Percentiles rank a stretch among this genome's conserved stretches.
These are phyloP conservation scores for Ganaspis sp. DNA, from an alignment of 1,140 invertebrate species.

Conservation along the genomic window DNA sequence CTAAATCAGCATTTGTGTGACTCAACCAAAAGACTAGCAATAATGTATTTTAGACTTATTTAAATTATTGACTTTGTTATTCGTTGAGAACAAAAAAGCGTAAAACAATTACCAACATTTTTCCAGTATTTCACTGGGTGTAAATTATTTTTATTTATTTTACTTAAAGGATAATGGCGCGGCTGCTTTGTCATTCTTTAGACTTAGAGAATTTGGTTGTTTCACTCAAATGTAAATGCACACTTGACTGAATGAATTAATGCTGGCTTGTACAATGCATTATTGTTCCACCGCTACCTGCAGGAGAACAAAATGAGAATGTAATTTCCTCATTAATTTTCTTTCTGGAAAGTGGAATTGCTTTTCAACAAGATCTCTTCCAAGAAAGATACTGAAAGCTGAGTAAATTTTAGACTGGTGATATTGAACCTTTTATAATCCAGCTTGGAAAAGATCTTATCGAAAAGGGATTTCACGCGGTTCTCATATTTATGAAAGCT, in stretches of 20 bases:
- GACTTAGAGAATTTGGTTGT: not conserved
- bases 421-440: constrained; percentile 15
- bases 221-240: constrained; percentile 16
- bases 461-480: not conserved
- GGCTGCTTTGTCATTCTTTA: not conserved
- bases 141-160: not conserved
- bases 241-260: constrained; percentile 23
- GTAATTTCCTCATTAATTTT: constrained; percentile 22
- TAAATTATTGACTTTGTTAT: too few species aligned
- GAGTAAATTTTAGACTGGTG: constrained; percentile 10
- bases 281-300: not conserved
- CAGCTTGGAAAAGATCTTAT: constrained; percentile 2
- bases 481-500: not conserved
- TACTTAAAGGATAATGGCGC: not conserved
- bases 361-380: constrained; percentile 27
- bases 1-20: too few species aligned
- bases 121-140: not conserved
- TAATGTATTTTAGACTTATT: too few species aligned
- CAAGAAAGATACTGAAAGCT: constrained; percentile 12
- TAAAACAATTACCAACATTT: too few species aligned
- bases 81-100: too few species aligned
- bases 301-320: not conserved
- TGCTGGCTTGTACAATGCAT: constrained; percentile 18
- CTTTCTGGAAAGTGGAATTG: constrained; percentile 18
- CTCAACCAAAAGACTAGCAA: too few species aligned